Evolutionary conservation across 1,140 invertebrate genomes (phyloP).

Genomic region (Pogonomyrmex californicus): DNA sequence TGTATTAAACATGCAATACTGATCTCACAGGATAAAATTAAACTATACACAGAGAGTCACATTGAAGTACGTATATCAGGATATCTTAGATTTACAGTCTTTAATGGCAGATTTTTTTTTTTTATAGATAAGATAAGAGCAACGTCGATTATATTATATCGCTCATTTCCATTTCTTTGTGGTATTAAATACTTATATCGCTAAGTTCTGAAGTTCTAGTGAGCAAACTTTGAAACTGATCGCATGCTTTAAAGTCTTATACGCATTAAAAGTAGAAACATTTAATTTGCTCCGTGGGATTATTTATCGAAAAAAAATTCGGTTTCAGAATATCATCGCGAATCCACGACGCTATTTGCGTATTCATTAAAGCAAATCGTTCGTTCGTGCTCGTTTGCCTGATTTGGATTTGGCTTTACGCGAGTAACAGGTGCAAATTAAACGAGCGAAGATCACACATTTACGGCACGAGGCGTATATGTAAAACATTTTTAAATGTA

Average conservation of each 20-base stretch:
- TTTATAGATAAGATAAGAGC: background rate
- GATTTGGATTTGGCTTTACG: background rate
- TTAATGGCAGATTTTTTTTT: background rate
- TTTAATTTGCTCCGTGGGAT: background rate
- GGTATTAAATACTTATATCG: background rate
- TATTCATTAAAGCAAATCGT: background rate
- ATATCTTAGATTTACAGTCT: conserved; percentile 30
- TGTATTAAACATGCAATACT: conserved; percentile 49
- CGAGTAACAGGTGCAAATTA: conserved; percentile 12
- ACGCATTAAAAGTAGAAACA: background rate
- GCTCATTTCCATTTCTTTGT: background rate
- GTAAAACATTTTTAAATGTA: conserved; percentile 72
- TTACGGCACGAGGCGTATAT: conserved; percentile 58
- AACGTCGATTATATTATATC: background rate
- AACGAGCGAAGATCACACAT: conserved; percentile 24
- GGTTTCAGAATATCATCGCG: background rate
- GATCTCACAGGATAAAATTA: conserved; percentile 58
- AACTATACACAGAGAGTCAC: conserved; percentile 12
- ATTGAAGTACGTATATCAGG: background rate
- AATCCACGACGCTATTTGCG: background rate
- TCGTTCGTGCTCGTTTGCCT: background rate
- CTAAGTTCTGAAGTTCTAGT: background rate
- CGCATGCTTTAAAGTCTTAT: background rate
- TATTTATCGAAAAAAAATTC: background rate
- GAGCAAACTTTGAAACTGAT: background rate